Evolutionary conservation across 1,140 invertebrate species (phyloP), one percentile per base, ranked within the genome.

Genomic region (Trichonephila inaurata): DNA sequence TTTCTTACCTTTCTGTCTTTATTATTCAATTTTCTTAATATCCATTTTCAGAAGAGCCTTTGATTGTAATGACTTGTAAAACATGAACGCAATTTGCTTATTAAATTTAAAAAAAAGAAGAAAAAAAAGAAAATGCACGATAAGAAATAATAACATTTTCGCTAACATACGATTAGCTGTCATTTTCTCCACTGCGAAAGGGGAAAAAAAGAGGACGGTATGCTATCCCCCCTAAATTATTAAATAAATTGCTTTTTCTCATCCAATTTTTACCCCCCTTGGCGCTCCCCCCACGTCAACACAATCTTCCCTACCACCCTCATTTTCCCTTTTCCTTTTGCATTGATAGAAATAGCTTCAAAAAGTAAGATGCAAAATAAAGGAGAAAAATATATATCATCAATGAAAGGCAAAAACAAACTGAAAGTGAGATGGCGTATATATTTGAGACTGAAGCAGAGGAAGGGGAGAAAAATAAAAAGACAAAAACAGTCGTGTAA

Each of bases 221-320:
- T 89, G 33, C 58, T 12, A 12, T 60, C 40, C 51, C 51, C 85
- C 61, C 92, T 64, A 93, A 93, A 89, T 93, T 93, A 93, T 89
- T 93, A 93, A 93, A 93, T 89, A 93, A 93, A 93, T 93, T 93
- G 92, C 92, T 93, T 93, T 92, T 92, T 92, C 91, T 81, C 89
- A 7, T 72, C 64, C 66, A 89, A 58, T 89, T 88, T 77, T 33
- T 58, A 82, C 89, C 33, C 51, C 28, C 21, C 21, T 51, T 51
- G 5, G 51, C 51, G 51, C 51, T 72, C 88, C 62, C n/a, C 28
- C 28, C 72, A 33, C 28, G 28, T 40, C 51, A 51, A 51, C 51
- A 51, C 51, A 51, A 51, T 51, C 51, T 51, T 51, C 51, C 51
- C 10, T 77, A 77, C 33, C 72, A 33, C 33, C 72, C 72, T 28